Evolutionary conservation across 2,888 invertebrate genomes (phyloP).

Genomic region (Melanophora roralis): DNA sequence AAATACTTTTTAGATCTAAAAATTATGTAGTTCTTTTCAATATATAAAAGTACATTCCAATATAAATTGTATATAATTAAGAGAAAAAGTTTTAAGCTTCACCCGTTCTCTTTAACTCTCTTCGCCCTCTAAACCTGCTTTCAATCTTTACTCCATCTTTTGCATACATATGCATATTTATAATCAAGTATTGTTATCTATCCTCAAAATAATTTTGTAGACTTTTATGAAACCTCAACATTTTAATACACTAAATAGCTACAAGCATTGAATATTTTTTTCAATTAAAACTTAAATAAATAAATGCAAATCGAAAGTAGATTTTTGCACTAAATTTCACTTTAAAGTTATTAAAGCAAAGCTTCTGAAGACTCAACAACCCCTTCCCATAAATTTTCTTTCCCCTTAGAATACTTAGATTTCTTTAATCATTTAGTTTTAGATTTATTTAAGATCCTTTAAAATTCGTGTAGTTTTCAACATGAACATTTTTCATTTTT

Average conservation of each 20-base stretch:
- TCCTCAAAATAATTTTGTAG: too few relatives aligned
- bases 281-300: neutral
- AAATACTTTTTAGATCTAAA: neutral
- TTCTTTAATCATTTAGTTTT: constrained; percentile 8
- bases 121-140: neutral
- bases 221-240: constrained; percentile 47
- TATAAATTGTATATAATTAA: constrained; percentile 1
- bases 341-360: constrained; percentile 40
- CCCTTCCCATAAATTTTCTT: too few relatives aligned
- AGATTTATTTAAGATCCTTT: constrained; percentile 3
- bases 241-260: constrained; percentile 16
- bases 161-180: neutral
- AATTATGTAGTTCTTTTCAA: too few relatives aligned
- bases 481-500: too few relatives aligned
- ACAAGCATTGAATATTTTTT: constrained; percentile 2
- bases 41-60: neutral
- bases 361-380: neutral
- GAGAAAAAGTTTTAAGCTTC: constrained; percentile 8
- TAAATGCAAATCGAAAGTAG: constrained; percentile 47
- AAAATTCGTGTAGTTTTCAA: too few relatives aligned
- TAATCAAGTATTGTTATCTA: too few relatives aligned
- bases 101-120: constrained; percentile 30
- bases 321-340: constrained; percentile 50
- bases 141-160: too few relatives aligned
- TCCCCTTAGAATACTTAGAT: neutral